phyloP scores from a whole-genome alignment of 2,888 invertebrate genomes.

The Nasonovia ribisnigri region DNA sequence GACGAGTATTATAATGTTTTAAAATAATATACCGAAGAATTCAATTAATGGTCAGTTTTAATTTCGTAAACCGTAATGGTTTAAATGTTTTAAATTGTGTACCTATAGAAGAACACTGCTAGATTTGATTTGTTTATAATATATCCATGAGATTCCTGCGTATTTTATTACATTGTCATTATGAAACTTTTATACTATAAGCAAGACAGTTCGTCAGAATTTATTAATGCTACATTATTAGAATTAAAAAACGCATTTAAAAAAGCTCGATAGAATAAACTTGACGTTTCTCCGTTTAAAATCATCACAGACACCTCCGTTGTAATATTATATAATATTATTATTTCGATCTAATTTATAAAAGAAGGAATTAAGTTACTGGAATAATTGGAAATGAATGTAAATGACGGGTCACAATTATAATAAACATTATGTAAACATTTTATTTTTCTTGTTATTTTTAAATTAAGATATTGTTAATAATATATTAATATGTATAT shows the following conservation, averaged over 20 bases:
- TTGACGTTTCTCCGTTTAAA: not conserved
- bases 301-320: not conserved
- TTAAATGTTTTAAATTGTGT: not conserved
- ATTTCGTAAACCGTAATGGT: not conserved
- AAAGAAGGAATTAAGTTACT: not conserved
- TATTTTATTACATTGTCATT: not conserved
- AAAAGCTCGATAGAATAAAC: not conserved
- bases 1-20: not conserved
- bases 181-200: not conserved
- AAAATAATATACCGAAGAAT: not conserved
- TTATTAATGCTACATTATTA: not conserved
- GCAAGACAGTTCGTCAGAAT: not conserved
- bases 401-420: not conserved
- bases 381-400: conserved; percentile 15
- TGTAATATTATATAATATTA: not conserved
- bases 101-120: not conserved
- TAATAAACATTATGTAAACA: not conserved
- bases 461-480: not conserved
- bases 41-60: not conserved
- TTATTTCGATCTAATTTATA: not conserved
- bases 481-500: too few relatives aligned
- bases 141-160: not conserved
- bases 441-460: not conserved
- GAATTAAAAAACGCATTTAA: not conserved
- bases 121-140: not conserved